These are phyloP conservation scores for Quadroppia sp. DNA, from an alignment of 2,888 invertebrate species.

Conservation along the genomic window DNA sequence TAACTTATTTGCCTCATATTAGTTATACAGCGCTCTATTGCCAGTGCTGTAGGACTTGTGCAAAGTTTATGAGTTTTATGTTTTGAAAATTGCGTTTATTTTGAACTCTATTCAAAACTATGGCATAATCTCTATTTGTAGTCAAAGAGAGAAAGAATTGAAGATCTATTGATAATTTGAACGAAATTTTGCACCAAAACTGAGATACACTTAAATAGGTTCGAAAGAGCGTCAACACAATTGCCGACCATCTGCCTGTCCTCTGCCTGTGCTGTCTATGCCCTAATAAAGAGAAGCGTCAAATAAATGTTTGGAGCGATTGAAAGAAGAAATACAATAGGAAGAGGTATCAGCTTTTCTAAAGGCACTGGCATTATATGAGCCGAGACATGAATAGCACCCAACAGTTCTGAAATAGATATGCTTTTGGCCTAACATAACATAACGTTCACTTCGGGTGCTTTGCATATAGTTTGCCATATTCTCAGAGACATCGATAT, in stretches of 20 bases:
- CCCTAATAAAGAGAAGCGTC: slow-evolving; percentile 34
- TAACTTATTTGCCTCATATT: slow-evolving; percentile 17
- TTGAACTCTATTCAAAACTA: neutral
- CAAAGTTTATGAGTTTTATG: neutral
- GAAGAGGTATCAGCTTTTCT: slow-evolving; percentile 25
- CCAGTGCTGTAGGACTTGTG: too few species aligned
- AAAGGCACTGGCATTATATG: slow-evolving; percentile 25
- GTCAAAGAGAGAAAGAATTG: neutral
- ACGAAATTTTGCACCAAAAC: slow-evolving; percentile 18
- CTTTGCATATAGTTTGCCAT: neutral
- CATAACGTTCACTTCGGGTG: slow-evolving; percentile 9
- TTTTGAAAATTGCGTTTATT: neutral
- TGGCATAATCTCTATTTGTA: neutral
- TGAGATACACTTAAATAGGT: slow-evolving; percentile 20
- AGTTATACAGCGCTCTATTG: slow-evolving; percentile 1
- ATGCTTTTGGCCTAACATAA: slow-evolving; percentile 8
- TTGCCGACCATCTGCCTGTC: slow-evolving; percentile 33
- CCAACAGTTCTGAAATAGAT: slow-evolving; percentile 32
- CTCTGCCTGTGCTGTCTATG: too few species aligned
- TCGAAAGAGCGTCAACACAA: neutral
- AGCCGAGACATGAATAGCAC: slow-evolving; percentile 19
- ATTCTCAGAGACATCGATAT: neutral
- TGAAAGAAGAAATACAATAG: slow-evolving; percentile 25
- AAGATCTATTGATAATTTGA: slow-evolving; percentile 31
- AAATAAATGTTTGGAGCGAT: slow-evolving; percentile 24